Percentiles rank a stretch among this genome's conserved stretches.
Conservation (phyloP, 2,797 vertebrate genomes). For the Sebastes itinus region DNA sequence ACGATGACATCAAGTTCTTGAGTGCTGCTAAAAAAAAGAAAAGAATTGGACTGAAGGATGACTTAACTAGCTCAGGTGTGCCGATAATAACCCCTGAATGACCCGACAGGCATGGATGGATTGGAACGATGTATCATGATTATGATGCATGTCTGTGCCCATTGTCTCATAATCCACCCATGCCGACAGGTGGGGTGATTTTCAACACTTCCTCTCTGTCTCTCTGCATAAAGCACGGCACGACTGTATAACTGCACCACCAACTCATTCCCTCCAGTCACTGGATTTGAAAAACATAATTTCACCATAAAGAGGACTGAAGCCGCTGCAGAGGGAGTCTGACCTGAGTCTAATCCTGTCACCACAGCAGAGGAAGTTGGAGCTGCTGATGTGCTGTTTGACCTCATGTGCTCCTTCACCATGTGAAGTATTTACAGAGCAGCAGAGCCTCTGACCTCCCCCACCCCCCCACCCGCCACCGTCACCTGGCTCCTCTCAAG, state of each 20-base stretch:
- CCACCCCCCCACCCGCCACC: conserved; percentile 6
- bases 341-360: conserved; percentile 37
- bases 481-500: conserved; percentile 74
- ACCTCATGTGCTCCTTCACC: conserved; percentile 61
- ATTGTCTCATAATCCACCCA: not conserved
- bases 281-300: not conserved
- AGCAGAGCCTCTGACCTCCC: conserved; percentile 54
- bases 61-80: not conserved
- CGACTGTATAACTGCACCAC: not conserved
- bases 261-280: not conserved
- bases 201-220: not conserved
- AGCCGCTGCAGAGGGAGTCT: conserved; percentile 8
- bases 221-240: not conserved
- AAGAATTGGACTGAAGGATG: not conserved
- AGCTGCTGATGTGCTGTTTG: conserved; percentile 56
- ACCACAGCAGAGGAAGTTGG: conserved; percentile 28
- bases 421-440: conserved; percentile 71
- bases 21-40: not conserved
- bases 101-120: not conserved
- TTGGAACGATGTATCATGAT: too few species aligned
- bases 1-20: not conserved
- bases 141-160: too few species aligned
- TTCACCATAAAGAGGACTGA: not conserved
- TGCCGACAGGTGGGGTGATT: not conserved
- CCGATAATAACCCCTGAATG: not conserved